Evolutionary conservation across 1,140 invertebrate genomes (phyloP).

Genomic region (Macrocentrus cingulum): DNA sequence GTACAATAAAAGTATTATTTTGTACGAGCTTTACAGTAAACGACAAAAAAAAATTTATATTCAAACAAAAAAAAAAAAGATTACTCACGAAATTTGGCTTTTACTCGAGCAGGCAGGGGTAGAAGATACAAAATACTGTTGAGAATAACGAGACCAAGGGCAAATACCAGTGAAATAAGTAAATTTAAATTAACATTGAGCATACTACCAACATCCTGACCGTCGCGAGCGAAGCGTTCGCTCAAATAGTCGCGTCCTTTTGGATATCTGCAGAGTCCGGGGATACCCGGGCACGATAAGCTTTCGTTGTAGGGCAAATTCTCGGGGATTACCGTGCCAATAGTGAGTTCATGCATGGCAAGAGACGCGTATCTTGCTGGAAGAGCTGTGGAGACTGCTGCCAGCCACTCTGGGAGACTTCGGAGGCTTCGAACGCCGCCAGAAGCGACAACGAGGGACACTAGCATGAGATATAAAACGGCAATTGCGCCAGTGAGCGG

Average conservation of each 20-base stretch:
- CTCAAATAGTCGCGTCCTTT: constrained; percentile 73
- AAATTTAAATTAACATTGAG: constrained; percentile 76
- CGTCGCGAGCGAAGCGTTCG: constrained; percentile 71
- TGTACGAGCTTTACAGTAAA: constrained; percentile 1
- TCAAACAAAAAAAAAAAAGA: not conserved
- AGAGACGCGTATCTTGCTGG: constrained; percentile 52
- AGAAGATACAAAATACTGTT: constrained; percentile 85
- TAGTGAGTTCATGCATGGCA: constrained; percentile 48
- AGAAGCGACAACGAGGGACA: constrained; percentile 71
- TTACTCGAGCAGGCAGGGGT: constrained; percentile 82
- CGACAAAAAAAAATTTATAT: not conserved
- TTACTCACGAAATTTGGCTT: constrained; percentile 86
- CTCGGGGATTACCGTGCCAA: constrained; percentile 39
- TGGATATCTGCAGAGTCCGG: constrained; percentile 67
- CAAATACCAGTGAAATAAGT: constrained; percentile 81
- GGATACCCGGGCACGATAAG: constrained; percentile 58
- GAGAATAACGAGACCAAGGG: constrained; percentile 75
- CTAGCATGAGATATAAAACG: constrained; percentile 73
- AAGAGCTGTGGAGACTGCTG: constrained; percentile 43
- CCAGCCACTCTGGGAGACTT: constrained; percentile 50
- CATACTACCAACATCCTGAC: constrained; percentile 66
- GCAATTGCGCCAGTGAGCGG: constrained; percentile 74
- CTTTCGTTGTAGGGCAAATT: constrained; percentile 61
- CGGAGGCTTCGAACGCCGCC: constrained; percentile 77
- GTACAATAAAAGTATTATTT: constrained; percentile 23